A percentile compares a stretch with the other conserved stretches of the same genome.
These are phyloP conservation scores for Amyelois transitella DNA, from an alignment of 1,140 invertebrate genomes.

Conservation along the genomic window DNA sequence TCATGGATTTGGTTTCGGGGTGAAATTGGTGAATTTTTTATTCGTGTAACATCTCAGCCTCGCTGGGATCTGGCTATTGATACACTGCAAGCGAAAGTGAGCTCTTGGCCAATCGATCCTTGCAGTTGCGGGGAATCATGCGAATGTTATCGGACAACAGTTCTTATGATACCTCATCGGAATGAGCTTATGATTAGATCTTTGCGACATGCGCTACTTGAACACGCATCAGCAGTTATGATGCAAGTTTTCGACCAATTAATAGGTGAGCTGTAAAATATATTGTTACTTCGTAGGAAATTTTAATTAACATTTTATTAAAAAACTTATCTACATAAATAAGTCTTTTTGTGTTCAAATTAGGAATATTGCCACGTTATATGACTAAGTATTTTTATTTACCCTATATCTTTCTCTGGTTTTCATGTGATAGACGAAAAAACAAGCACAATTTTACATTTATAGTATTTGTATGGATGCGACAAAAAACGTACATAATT, in stretches of 20 bases:
- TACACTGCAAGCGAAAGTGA: constrained; percentile 41
- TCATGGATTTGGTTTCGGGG: constrained; percentile 60
- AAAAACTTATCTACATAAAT: too few species aligned
- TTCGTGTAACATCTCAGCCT: constrained; percentile 51
- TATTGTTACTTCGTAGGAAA: background rate
- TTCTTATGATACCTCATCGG: constrained; percentile 51
- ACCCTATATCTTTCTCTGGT: too few species aligned
- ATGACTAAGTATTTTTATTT: too few species aligned
- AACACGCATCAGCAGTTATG: constrained; percentile 50
- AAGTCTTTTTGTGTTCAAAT: too few species aligned
- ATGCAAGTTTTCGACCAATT: constrained; percentile 51
- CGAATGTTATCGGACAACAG: constrained; percentile 52
- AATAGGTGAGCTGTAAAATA: constrained; percentile 32
- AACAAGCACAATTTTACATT: too few species aligned
- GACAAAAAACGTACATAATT: too few species aligned
- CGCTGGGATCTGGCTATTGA: constrained; percentile 56
- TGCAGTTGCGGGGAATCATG: constrained; percentile 58
- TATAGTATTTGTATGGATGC: too few species aligned
- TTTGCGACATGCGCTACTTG: constrained; percentile 45
- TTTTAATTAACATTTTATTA: too few species aligned
- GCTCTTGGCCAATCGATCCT: constrained; percentile 48
- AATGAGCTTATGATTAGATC: constrained; percentile 58
- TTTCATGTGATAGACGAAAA: too few species aligned
- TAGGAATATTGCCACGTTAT: too few species aligned
- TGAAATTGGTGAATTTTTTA: constrained; percentile 54